These are phyloP conservation scores for Sandelia bainsii DNA, from an alignment of 2,797 vertebrate genomes.

Conservation along the genomic window DNA sequence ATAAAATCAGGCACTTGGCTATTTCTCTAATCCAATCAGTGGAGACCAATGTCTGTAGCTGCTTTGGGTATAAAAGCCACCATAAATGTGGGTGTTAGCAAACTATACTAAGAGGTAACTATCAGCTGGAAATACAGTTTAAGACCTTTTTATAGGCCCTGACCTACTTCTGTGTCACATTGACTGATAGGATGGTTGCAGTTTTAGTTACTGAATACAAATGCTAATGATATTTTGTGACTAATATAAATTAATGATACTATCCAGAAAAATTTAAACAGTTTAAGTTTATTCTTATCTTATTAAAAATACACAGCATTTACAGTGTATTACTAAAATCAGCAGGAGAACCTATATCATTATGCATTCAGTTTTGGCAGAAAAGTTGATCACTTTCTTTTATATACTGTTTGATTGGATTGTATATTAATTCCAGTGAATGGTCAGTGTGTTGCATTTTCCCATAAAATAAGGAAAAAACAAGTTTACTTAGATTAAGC, in stretches of 20 bases:
- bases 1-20: slow-evolving; percentile 47
- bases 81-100: slow-evolving; percentile 51
- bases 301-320: not conserved
- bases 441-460: not conserved
- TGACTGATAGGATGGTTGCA: slow-evolving; percentile 17
- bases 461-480: not conserved
- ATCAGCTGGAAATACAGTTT: slow-evolving; percentile 46
- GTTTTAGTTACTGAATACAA: not conserved
- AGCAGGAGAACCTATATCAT: not conserved
- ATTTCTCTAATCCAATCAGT: slow-evolving; percentile 51
- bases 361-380: not conserved
- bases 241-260: not conserved
- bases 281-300: not conserved
- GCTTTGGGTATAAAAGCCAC: slow-evolving; percentile 51
- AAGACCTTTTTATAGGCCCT: not conserved
- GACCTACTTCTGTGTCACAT: slow-evolving; percentile 40
- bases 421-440: not conserved
- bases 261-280: not conserved
- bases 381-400: not conserved
- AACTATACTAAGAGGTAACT: slow-evolving; percentile 49
- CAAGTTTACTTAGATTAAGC: not conserved
- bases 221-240: not conserved
- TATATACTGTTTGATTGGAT: not conserved
- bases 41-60: slow-evolving; percentile 61
- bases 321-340: not conserved